Conservation (phyloP, 2,797 vertebrate genomes). For the Pipistrellus nathusii region DNA sequence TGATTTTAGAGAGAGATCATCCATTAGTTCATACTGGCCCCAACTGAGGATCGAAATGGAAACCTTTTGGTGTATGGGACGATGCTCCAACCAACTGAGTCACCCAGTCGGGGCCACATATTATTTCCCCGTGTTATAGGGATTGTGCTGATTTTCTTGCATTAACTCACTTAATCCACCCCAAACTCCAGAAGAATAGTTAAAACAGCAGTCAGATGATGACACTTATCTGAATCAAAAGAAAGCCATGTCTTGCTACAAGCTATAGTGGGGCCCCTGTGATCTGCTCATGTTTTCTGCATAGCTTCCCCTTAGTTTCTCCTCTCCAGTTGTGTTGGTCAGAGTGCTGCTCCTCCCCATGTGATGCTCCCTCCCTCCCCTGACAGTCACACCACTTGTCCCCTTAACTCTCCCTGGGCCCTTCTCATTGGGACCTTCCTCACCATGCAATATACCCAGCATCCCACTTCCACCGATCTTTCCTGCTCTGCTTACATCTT, state of each 20-base stretch:
- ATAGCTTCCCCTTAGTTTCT: neutral
- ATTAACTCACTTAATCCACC: neutral
- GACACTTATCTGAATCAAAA: neutral
- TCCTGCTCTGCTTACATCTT: neutral
- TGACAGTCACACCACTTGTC: neutral
- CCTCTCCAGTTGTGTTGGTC: too few species aligned
- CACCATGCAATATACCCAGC: too few species aligned
- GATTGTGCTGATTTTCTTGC: neutral
- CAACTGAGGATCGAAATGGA: neutral
- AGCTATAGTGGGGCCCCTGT: accelerated
- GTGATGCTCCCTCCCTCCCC: neutral
- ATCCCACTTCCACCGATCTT: neutral
- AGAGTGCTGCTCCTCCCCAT: neutral
- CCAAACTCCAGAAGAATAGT: neutral
- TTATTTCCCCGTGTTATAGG: neutral
- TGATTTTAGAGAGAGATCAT: neutral
- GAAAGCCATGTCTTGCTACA: neutral
- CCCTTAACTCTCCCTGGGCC: neutral
- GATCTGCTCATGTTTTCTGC: neutral
- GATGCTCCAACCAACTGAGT: neutral
- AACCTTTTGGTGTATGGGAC: neutral
- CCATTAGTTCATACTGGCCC: neutral
- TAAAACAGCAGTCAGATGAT: neutral
- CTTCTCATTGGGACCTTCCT: neutral
- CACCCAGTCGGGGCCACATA: neutral